Base-by-base conservation (phyloP, 2,888 invertebrate species). In the Microctonus brassicae region DNA sequence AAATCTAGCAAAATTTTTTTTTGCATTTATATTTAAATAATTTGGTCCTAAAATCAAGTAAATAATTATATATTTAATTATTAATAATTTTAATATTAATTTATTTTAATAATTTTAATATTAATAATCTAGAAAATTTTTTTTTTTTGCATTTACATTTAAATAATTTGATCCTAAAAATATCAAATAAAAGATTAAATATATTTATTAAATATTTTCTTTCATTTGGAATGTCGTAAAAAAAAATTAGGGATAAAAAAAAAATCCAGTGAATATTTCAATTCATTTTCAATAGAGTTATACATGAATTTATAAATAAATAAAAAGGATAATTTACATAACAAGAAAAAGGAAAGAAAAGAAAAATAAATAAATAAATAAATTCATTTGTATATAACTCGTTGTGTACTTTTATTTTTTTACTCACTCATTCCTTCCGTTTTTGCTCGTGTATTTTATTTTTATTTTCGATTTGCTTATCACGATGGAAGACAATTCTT, bases 401-500 rank as follows among this genome's bases (percentile, higher is more conserved):
- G 9, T 9, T 11, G 55, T 11, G 26, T 26, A n/a, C 13, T 58
- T 17, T 57, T 57, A 3, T 13, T 58, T 6, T 47, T 47, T 20
- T n/a, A 5, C 7, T 29, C 29, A 29, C 7, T 29, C 7, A 5
- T 29, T 29, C 7, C 7, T 29, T 29, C 7, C 13, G 1, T 26
- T 58, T 17, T 57, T 57, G 3, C 13, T 58, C 2, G 17, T 47
- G 6, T n/a, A 5, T 7, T 47, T 81, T 80, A 81, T 78, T 78
- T 65, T 52, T 17, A 57, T 58, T 57, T 20, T 73, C 22, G 29
- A 67, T 34, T 29, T 67, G 64, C 75, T 76, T 76, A 75, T 75
- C 76, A 81, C 69, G 85, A 86, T 86, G 83, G 78, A 80, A 78
- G 71, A 73, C 83, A 82, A 85, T 86, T 86, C 84, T 87, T 86